Conservation (phyloP, 2,888 invertebrate species). For the Hirtodrosophila alboralis region DNA sequence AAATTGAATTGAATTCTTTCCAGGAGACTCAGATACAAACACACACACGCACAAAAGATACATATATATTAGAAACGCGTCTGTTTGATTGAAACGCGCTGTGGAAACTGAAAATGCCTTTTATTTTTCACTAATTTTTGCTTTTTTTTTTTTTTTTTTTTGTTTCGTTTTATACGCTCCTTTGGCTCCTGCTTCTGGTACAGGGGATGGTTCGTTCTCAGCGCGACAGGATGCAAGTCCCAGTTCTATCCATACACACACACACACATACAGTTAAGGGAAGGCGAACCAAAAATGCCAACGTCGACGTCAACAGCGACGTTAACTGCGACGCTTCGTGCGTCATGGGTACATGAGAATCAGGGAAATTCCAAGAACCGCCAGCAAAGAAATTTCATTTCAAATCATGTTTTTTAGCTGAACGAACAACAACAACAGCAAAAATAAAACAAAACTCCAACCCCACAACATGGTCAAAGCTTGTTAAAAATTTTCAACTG, state of each 20-base stretch:
- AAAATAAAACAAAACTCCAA: too few species aligned
- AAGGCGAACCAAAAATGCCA: conserved; percentile 56
- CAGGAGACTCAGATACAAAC: too few species aligned
- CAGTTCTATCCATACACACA: conserved; percentile 22
- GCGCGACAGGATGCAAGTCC: conserved; percentile 56
- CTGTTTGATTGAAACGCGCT: conserved; percentile 65
- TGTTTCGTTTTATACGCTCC: conserved; percentile 48
- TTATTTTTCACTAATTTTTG: conserved; percentile 62
- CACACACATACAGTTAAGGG: conserved; percentile 52
- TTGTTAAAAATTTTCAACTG: neutral
- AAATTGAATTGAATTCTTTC: too few species aligned
- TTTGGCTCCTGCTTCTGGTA: conserved; percentile 23
- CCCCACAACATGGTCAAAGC: conserved; percentile 26
- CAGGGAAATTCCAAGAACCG: conserved; percentile 59
- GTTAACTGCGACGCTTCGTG: conserved; percentile 34
- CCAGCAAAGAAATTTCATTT: conserved; percentile 56
- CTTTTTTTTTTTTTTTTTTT: too few species aligned
- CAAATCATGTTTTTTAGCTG: conserved; percentile 39
- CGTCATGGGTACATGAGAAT: conserved; percentile 47
- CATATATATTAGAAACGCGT: conserved; percentile 46
- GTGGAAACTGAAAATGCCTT: conserved; percentile 71
- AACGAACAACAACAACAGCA: too few species aligned
- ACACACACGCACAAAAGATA: neutral
- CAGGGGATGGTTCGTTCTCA: conserved; percentile 58
- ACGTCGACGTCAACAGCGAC: conserved; percentile 18